A percentile compares a stretch with the other conserved stretches of the same genome.
These are phyloP conservation scores for Eriosoma lanigerum DNA, from an alignment of 1,140 invertebrate genomes.

Conservation along the genomic window DNA sequence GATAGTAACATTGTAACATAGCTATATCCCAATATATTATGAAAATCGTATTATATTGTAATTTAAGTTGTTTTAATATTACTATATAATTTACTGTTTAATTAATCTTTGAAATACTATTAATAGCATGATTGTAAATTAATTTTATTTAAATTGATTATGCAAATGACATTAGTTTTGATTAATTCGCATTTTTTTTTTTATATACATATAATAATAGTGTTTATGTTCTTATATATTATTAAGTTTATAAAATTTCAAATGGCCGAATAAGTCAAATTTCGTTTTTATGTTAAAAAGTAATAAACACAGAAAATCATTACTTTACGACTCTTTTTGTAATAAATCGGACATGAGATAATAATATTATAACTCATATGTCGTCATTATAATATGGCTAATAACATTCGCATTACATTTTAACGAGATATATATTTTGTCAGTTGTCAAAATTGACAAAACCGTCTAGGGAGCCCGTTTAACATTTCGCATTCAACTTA, in stretches of 20 bases:
- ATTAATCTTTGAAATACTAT: not conserved
- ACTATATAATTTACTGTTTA: not conserved
- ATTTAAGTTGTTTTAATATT: not conserved
- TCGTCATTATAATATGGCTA: not conserved
- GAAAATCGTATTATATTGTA: not conserved
- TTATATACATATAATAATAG: too few species aligned
- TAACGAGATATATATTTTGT: not conserved
- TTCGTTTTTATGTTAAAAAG: too few species aligned
- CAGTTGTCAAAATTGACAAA: not conserved
- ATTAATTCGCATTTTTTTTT: too few species aligned
- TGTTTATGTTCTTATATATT: too few species aligned
- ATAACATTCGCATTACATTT: slow-evolving; percentile 21
- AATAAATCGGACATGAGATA: not conserved
- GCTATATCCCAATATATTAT: not conserved
- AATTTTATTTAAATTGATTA: too few species aligned
- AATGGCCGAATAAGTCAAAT: too few species aligned
- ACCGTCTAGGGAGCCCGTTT: slow-evolving; percentile 3
- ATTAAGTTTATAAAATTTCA: too few species aligned
- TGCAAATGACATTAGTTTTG: too few species aligned
- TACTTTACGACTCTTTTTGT: not conserved
- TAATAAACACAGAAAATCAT: not conserved
- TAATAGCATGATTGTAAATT: not conserved
- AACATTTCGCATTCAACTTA: slow-evolving; percentile 18
- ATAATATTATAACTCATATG: not conserved
- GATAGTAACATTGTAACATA: not conserved